Conservation (phyloP, 2,888 invertebrate species). For the Lasioglossum leucozonium region DNA sequence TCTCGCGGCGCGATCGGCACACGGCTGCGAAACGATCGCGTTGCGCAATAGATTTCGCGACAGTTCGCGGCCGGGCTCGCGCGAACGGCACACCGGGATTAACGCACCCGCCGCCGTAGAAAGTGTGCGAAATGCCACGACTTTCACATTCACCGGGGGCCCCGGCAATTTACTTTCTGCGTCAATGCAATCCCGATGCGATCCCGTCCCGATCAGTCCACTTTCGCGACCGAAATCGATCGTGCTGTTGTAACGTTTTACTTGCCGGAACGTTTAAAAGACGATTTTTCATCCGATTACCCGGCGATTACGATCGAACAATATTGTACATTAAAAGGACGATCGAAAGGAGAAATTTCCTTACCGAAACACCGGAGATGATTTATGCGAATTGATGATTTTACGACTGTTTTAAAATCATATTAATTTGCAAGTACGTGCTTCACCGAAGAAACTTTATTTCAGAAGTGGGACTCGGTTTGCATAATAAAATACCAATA, state of each 20-base stretch:
- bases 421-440: no score
- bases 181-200: constrained; percentile 33
- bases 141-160: constrained; percentile 72
- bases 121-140: constrained; percentile 71
- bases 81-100: constrained; percentile 39
- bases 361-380: not conserved
- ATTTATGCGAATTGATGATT: no score
- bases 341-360: not conserved
- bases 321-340: not conserved
- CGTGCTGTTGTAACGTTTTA: not conserved
- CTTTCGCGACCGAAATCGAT: not conserved
- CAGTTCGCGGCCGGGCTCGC: constrained; percentile 29
- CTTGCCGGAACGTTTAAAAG: not conserved
- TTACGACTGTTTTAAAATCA: no score
- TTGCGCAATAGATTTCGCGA: constrained; percentile 49
- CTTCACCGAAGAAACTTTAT: no score
- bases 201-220: not conserved
- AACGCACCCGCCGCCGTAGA: constrained; percentile 53
- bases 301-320: not conserved
- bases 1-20: constrained; percentile 42
- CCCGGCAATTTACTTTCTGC: constrained; percentile 76
- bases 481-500: no score
- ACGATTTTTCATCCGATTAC: not conserved
- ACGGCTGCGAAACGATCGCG: constrained; percentile 26
- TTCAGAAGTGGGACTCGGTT: no score